Percentiles rank a stretch among this genome's conserved stretches.
phyloP scores from a whole-genome alignment of 1,140 invertebrate genomes.

The Drosophila seguyi region DNA sequence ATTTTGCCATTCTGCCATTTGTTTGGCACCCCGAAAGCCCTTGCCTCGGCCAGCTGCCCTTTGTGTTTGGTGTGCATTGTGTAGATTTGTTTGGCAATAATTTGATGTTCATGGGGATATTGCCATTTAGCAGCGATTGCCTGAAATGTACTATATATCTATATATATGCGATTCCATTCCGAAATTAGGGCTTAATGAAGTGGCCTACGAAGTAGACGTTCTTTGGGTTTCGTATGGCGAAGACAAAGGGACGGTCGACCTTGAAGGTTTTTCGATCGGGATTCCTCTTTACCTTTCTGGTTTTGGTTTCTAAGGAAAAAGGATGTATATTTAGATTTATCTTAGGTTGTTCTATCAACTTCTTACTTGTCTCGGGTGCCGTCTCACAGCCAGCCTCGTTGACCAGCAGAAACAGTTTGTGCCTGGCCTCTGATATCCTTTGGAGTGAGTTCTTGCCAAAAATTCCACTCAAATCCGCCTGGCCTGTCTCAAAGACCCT shows the following conservation, averaged over 20 bases:
- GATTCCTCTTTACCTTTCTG: conserved; percentile 13
- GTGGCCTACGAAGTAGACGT: conserved; percentile 74
- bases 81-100: conserved; percentile 62
- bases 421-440: conserved; percentile 87
- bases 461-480: conserved; percentile 89
- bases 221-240: conserved; percentile 61
- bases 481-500: conserved; percentile 86
- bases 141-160: conserved; percentile 3
- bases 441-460: conserved; percentile 82
- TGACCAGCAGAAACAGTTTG: conserved; percentile 90
- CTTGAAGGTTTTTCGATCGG: conserved; percentile 62
- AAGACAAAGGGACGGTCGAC: conserved; percentile 81
- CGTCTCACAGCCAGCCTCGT: conserved; percentile 91
- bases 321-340: too few relatives aligned
- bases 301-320: not conserved
- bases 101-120: conserved; percentile 62
- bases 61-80: conserved; percentile 44
- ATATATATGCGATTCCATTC: not conserved
- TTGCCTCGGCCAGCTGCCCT: conserved; percentile 9
- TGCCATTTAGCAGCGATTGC: conserved; percentile 51
- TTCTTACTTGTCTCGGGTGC: conserved; percentile 89
- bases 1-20: conserved; percentile 55
- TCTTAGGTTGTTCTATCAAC: too few relatives aligned
- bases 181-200: conserved; percentile 62
- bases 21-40: conserved; percentile 32